Evolutionary conservation across 1,140 invertebrate genomes (phyloP).

Genomic region (Rhagoletis pomonella): DNA sequence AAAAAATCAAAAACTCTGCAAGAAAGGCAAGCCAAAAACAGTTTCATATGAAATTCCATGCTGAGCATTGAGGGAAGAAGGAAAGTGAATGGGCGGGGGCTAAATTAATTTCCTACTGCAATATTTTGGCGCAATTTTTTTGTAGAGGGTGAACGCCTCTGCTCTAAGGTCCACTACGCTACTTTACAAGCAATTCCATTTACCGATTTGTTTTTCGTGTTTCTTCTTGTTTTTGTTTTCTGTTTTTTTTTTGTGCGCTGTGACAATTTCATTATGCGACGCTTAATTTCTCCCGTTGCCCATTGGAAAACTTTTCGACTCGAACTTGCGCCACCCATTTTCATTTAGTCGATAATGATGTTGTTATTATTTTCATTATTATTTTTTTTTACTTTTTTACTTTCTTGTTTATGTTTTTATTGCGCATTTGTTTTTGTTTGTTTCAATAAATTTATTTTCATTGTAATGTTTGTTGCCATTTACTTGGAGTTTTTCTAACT

Average conservation of each 20-base stretch:
- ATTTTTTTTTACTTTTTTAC: conserved; percentile 43
- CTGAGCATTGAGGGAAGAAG: background rate
- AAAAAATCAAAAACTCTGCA: background rate
- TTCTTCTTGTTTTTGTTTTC: conserved; percentile 9
- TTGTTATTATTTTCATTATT: conserved; percentile 52
- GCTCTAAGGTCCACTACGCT: background rate
- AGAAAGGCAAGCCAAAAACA: background rate
- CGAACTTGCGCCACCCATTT: background rate
- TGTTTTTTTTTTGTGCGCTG: conserved; percentile 19
- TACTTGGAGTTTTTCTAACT: background rate
- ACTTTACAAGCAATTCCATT: background rate
- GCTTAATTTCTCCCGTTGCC: conserved; percentile 40
- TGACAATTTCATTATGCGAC: conserved; percentile 24
- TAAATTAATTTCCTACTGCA: conserved; percentile 38
- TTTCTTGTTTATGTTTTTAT: conserved; percentile 33
- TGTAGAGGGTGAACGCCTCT: background rate
- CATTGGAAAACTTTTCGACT: background rate
- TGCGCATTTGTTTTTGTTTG: background rate
- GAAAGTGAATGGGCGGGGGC: background rate
- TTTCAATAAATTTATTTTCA: conserved; percentile 34
- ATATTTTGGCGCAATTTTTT: background rate
- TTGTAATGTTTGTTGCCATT: conserved; percentile 14
- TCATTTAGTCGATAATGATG: conserved; percentile 52
- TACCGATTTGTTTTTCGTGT: background rate
- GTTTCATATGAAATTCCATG: background rate